These are phyloP conservation scores for Liposcelis brunnea DNA, from an alignment of 2,888 invertebrate genomes.

Conservation along the genomic window DNA sequence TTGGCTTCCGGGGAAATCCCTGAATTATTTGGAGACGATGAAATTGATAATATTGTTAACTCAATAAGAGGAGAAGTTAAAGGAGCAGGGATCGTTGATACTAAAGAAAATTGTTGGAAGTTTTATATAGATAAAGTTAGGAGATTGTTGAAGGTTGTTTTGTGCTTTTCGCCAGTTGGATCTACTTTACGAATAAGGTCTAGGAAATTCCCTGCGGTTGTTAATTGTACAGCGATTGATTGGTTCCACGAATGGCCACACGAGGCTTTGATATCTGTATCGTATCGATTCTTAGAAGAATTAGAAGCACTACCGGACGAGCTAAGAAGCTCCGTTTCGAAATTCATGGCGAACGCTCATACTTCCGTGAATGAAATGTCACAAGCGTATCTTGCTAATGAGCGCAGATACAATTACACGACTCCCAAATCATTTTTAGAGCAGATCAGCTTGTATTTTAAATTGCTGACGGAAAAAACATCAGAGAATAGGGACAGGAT, in stretches of 20 bases:
- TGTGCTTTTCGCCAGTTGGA: constrained; percentile 92
- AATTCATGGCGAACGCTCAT: constrained; percentile 85
- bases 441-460: constrained; percentile 67
- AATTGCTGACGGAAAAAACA: constrained; percentile 48
- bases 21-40: constrained; percentile 79
- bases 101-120: constrained; percentile 85
- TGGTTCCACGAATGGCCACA: constrained; percentile 97
- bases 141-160: constrained; percentile 54
- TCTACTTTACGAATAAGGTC: constrained; percentile 69
- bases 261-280: constrained; percentile 79
- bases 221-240: constrained; percentile 83
- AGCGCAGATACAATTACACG: constrained; percentile 84
- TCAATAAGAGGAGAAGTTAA: constrained; percentile 63
- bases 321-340: constrained; percentile 42
- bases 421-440: constrained; percentile 93
- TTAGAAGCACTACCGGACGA: constrained; percentile 46
- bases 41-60: constrained; percentile 68
- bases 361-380: constrained; percentile 76
- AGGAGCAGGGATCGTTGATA: constrained; percentile 64
- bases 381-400: constrained; percentile 58
- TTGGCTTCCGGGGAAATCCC: constrained; percentile 88
- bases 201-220: constrained; percentile 84
- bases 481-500: constrained; percentile 57
- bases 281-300: constrained; percentile 61
- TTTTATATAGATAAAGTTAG: constrained; percentile 86